phyloP scores from a whole-genome alignment of 2,888 invertebrate genomes.

The Parnassius orleans region DNA sequence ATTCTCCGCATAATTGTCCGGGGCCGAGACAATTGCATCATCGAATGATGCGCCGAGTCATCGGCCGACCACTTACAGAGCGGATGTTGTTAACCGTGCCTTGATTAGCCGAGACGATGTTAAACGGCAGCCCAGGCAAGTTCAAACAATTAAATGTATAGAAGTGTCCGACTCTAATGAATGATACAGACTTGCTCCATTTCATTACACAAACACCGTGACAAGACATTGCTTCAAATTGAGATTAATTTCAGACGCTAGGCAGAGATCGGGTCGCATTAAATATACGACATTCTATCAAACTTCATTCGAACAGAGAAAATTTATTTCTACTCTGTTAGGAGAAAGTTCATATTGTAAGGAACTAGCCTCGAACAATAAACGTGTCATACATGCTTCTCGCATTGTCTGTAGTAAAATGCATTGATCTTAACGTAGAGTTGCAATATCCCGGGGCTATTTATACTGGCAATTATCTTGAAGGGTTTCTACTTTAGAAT shows the following conservation, averaged over 20 bases:
- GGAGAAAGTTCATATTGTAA: constrained; percentile 3
- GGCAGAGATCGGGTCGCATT: constrained; percentile 12
- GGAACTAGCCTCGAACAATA: not conserved
- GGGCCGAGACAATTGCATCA: constrained; percentile 71
- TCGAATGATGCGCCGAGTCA: constrained; percentile 65
- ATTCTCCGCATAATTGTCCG: constrained; percentile 52
- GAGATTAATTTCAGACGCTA: constrained; percentile 68
- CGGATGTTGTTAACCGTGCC: constrained; percentile 78
- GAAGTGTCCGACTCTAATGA: constrained; percentile 80
- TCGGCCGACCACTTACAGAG: constrained; percentile 69
- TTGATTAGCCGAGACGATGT: constrained; percentile 77
- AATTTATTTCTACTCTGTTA: not conserved
- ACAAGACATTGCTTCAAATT: constrained; percentile 75
- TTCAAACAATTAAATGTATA: constrained; percentile 80
- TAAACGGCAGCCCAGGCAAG: constrained; percentile 73
- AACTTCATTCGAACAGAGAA: not conserved
- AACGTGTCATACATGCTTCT: constrained; percentile 13
- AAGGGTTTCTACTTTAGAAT: constrained; percentile 41
- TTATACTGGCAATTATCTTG: constrained; percentile 45
- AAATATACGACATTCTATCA: constrained; percentile 14
- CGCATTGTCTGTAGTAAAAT: constrained; percentile 38
- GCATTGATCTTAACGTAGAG: constrained; percentile 52
- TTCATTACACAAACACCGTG: constrained; percentile 78
- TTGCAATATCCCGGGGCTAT: constrained; percentile 58
- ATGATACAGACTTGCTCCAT: constrained; percentile 74